Conservation (phyloP, 2,113 vertebrate species). For the Podiceps cristatus region DNA sequence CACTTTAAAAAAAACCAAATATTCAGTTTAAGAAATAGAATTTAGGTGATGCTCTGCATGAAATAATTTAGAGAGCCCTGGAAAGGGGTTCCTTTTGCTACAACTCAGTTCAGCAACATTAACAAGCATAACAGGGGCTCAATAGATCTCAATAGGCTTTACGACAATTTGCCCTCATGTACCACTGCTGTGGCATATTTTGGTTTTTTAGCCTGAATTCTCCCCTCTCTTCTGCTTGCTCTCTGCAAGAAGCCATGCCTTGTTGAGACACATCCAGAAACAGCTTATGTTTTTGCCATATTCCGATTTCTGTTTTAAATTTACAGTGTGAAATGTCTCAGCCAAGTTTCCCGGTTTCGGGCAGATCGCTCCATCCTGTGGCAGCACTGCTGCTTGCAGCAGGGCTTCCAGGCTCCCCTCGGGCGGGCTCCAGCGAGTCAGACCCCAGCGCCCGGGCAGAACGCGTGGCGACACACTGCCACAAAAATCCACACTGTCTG, state of each 20-base stretch:
- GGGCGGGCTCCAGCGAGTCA: not conserved
- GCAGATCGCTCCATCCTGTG: slow-evolving; percentile 1
- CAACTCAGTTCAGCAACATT: not conserved
- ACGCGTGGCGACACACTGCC: not conserved
- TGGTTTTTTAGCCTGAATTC: not conserved
- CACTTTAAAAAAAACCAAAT: not conserved
- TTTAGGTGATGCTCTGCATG: not conserved
- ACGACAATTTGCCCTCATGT: not conserved
- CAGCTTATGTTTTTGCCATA: slow-evolving; percentile 38
- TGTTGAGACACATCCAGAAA: slow-evolving; percentile 59
- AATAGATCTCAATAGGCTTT: not conserved
- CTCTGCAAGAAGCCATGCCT: not conserved
- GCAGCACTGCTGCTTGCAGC: not conserved
- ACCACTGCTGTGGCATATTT: not conserved
- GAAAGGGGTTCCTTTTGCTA: not conserved
- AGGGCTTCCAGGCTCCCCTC: not conserved
- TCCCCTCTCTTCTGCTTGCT: not conserved
- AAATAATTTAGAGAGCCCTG: not conserved
- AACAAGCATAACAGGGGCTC: not conserved
- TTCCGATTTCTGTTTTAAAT: slow-evolving; percentile 47
- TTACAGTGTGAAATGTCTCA: not conserved
- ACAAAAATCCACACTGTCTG: not conserved
- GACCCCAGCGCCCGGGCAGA: not conserved
- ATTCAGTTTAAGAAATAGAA: not conserved
- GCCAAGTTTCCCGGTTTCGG: not conserved